A percentile compares a stretch with the other conserved stretches of the same genome.
Evolutionary conservation across 2,113 vertebrate species (phyloP).

Genomic region (Scomber scombrus): DNA sequence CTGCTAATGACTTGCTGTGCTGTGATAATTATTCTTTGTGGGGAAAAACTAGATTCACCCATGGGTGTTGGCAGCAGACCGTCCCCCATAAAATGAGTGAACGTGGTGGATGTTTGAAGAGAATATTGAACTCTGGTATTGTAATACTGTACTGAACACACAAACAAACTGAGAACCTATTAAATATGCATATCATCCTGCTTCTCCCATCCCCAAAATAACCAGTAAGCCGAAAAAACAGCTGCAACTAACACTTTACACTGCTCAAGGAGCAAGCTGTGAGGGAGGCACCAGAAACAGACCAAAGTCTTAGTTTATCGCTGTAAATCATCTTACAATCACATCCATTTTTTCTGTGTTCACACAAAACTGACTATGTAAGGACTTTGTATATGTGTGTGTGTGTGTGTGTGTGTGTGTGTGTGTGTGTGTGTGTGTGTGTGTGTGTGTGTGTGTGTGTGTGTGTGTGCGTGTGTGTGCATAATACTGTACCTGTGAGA

Average conservation of each 20-base stretch:
- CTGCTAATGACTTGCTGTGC: slow-evolving; percentile 51
- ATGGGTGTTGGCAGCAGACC: slow-evolving; percentile 7
- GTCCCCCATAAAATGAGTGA: not conserved
- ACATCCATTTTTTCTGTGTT: slow-evolving; percentile 28
- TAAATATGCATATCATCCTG: slow-evolving; percentile 76
- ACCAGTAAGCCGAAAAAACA: slow-evolving; percentile 42
- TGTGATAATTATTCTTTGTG: slow-evolving; percentile 40
- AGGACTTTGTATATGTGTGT: slow-evolving; percentile 8
- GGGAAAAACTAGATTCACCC: slow-evolving; percentile 31
- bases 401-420: not conserved
- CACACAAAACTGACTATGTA: slow-evolving; percentile 4
- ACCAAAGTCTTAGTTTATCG: slow-evolving; percentile 19
- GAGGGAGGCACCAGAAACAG: slow-evolving; percentile 39
- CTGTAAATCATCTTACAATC: slow-evolving; percentile 1
- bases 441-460: too few relatives aligned
- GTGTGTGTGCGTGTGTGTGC: not conserved
- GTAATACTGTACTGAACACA: slow-evolving; percentile 56
- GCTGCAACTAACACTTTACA: slow-evolving; percentile 52
- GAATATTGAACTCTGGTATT: slow-evolving; percentile 52
- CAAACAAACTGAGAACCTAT: slow-evolving; percentile 66
- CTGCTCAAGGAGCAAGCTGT: slow-evolving; percentile 17
- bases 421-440: not conserved
- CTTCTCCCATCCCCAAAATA: slow-evolving; percentile 69
- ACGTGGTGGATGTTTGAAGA: slow-evolving; percentile 14
- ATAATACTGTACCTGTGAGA: slow-evolving; percentile 56